Evolutionary conservation across 2,113 vertebrate genomes (phyloP).

Genomic region (Zosterops lateralis): DNA sequence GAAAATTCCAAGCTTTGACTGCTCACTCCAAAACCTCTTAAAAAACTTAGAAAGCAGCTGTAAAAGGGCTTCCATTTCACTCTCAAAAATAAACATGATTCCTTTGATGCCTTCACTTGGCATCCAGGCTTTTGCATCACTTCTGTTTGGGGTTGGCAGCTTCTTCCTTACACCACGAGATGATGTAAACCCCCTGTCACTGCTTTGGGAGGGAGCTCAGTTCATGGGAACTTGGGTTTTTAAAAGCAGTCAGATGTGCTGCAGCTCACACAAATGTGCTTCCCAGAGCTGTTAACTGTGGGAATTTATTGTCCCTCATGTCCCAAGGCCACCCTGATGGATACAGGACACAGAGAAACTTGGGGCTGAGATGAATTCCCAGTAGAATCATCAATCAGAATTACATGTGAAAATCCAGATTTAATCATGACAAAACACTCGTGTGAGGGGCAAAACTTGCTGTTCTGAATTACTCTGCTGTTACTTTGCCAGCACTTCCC

Average conservation of each 20-base stretch:
- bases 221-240: not conserved
- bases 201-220: rapidly evolving
- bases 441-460: not conserved
- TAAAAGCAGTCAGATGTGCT: not conserved
- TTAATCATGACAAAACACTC: not conserved
- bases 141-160: not conserved
- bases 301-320: not conserved
- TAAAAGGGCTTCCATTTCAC: not conserved
- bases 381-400: not conserved
- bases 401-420: not conserved
- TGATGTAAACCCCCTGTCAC: not conserved
- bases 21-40: not conserved
- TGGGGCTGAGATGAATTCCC: not conserved
- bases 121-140: not conserved
- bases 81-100: not conserved
- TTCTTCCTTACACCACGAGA: not conserved
- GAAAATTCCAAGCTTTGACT: not conserved
- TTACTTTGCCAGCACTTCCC: not conserved
- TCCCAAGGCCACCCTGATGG: not conserved
- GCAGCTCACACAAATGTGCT: not conserved
- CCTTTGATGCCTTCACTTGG: not conserved
- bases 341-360: not conserved
- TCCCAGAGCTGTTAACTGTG: not conserved
- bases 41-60: not conserved
- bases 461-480: not conserved